These are phyloP conservation scores for Prionailurus bengalensis DNA, from an alignment of 2,113 vertebrate genomes.

Conservation along the genomic window DNA sequence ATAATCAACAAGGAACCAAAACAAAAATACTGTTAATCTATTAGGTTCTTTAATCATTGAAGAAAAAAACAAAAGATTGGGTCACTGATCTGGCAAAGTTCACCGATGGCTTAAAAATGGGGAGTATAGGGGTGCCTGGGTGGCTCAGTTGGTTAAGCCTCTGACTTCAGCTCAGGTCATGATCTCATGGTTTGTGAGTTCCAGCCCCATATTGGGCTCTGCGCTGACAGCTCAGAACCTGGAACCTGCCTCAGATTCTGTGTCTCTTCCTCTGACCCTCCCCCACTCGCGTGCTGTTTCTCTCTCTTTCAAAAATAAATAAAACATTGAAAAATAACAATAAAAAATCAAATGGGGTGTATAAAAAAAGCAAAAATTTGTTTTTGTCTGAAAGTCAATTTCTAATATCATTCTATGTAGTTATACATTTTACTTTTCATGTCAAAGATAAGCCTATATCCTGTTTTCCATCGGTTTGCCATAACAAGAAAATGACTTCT, in stretches of 20 bases:
- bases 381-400: conserved; percentile 17
- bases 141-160: no score
- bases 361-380: neutral
- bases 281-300: no score
- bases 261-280: no score
- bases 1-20: conserved; percentile 75
- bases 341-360: neutral
- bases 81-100: conserved; percentile 5
- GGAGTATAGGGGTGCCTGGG: no score
- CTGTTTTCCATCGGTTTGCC: neutral
- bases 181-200: no score
- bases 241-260: no score
- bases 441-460: neutral
- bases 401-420: neutral
- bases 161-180: no score
- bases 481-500: neutral
- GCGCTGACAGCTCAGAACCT: no score
- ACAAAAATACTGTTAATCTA: conserved; percentile 64
- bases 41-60: conserved; percentile 45
- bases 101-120: neutral
- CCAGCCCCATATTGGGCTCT: no score
- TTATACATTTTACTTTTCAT: neutral
- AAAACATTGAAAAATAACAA: no score
- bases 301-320: no score
- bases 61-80: neutral